These are phyloP conservation scores for Eudemis profundana DNA, from an alignment of 2,888 invertebrate species.

Conservation along the genomic window DNA sequence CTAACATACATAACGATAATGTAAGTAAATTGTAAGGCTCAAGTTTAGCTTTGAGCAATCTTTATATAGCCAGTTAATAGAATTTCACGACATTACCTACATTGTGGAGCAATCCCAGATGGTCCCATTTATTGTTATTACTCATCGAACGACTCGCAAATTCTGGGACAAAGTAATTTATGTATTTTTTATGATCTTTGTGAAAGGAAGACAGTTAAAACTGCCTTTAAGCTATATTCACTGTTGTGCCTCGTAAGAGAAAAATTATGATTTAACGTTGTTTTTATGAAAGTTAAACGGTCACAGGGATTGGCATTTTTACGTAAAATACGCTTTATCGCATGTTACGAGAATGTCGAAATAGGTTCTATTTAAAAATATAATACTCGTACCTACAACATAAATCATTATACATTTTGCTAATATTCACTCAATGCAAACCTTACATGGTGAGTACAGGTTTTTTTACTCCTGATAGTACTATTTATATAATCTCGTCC, in stretches of 20 bases:
- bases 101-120: conserved; percentile 49
- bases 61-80: conserved; percentile 38
- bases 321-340: background rate
- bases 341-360: background rate
- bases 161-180: conserved; percentile 50
- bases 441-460: no score
- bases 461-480: no score
- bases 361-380: background rate
- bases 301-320: conserved; percentile 12
- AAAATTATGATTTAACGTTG: conserved; percentile 44
- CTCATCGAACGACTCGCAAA: conserved; percentile 48
- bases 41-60: background rate
- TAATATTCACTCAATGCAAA: no score
- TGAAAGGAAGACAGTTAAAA: conserved; percentile 40
- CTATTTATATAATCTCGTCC: no score
- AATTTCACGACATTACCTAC: conserved; percentile 45
- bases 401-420: no score
- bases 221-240: conserved; percentile 46
- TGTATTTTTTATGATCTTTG: conserved; percentile 47
- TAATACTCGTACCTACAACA: no score
- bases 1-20: background rate
- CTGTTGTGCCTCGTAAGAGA: conserved; percentile 42
- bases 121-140: conserved; percentile 50
- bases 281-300: conserved; percentile 28
- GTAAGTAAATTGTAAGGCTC: background rate